Percentiles rank a stretch among this genome's conserved stretches.
Evolutionary conservation across 2,797 vertebrate species (phyloP).

Genomic region (Notolepis coatsorum): DNA sequence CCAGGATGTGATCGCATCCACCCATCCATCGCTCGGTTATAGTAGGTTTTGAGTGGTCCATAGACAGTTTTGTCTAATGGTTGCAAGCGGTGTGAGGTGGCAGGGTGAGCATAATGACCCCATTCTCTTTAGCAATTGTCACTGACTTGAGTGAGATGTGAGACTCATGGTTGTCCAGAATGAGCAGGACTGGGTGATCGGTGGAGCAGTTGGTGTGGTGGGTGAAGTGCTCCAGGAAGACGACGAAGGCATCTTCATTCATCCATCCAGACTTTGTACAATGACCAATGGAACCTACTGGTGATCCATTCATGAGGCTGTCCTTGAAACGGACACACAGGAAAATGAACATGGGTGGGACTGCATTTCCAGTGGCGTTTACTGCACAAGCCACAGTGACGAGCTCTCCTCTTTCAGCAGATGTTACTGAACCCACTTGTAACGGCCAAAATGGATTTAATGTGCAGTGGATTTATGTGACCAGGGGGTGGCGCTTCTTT

Average conservation of each 20-base stretch:
- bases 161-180: constrained; percentile 35
- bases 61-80: constrained; percentile 40
- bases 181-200: constrained; percentile 26
- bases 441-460: too few species aligned
- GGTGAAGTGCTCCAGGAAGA: constrained; percentile 25
- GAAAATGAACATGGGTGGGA: constrained; percentile 27
- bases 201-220: constrained; percentile 32
- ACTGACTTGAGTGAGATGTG: constrained; percentile 22
- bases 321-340: constrained; percentile 13
- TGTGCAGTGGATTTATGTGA: too few species aligned
- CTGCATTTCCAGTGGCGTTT: constrained; percentile 22
- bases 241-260: constrained; percentile 35
- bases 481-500: too few species aligned
- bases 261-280: constrained; percentile 24
- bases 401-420: constrained; percentile 27
- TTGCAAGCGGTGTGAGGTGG: constrained; percentile 29
- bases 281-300: constrained; percentile 24
- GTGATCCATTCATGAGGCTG: constrained; percentile 19
- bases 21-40: constrained; percentile 24
- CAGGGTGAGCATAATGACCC: constrained; percentile 26
- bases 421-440: constrained; percentile 25
- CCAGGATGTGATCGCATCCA: too few species aligned
- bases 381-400: constrained; percentile 23
- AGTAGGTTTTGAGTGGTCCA: constrained; percentile 23
- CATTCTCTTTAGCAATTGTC: constrained; percentile 12